phyloP scores from a whole-genome alignment of 2,888 invertebrate genomes.

The Napeogenes inachia region DNA sequence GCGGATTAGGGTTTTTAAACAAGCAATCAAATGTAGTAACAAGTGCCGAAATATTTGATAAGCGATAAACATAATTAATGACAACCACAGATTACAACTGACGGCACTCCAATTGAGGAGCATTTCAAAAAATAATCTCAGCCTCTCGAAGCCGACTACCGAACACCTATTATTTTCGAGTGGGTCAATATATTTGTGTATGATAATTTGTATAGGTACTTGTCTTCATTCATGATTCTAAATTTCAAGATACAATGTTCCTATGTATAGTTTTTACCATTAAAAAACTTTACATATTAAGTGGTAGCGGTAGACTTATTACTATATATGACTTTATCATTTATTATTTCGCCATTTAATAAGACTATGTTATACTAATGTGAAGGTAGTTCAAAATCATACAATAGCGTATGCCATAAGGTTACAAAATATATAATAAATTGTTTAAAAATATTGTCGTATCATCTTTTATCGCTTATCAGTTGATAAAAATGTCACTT shows the following conservation, averaged over 20 bases:
- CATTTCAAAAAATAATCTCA: conserved; percentile 75
- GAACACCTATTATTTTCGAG: conserved; percentile 69
- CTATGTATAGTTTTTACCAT: too few species aligned
- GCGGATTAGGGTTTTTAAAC: conserved; percentile 37
- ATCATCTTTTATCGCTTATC: conserved; percentile 44
- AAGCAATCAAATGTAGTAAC: conserved; percentile 57
- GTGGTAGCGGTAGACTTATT: too few species aligned
- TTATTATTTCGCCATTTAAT: too few species aligned
- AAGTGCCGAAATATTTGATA: conserved; percentile 70
- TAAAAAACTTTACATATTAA: too few species aligned
- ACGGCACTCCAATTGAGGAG: conserved; percentile 74
- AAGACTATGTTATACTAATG: too few species aligned
- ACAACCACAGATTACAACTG: conserved; percentile 69
- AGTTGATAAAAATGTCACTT: conserved; percentile 41
- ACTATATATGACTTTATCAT: too few species aligned
- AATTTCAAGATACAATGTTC: conserved; percentile 25
- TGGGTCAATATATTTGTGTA: conserved; percentile 66
- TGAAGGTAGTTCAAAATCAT: conserved; percentile 9
- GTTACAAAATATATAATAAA: neutral
- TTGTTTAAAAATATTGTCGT: conserved; percentile 10
- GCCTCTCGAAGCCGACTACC: conserved; percentile 67
- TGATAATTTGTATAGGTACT: conserved; percentile 48
- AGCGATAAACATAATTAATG: conserved; percentile 78
- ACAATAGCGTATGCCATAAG: neutral
- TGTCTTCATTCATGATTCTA: conserved; percentile 28